Percentiles rank a stretch among this genome's conserved stretches.
These are phyloP conservation scores for Promerops cafer DNA, from an alignment of 2,113 vertebrate genomes.

Conservation along the genomic window DNA sequence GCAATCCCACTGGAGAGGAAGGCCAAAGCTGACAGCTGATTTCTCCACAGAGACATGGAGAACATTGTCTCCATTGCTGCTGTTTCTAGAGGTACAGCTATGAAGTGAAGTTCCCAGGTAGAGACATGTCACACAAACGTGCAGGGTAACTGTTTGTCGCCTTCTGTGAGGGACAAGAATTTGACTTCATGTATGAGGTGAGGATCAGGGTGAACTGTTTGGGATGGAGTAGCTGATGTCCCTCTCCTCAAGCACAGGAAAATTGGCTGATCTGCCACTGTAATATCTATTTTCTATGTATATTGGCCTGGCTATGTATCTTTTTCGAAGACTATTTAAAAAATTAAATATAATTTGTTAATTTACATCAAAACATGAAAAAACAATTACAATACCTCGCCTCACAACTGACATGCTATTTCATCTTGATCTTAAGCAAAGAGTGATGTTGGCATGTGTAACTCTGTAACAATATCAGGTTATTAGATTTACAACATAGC, in stretches of 20 bases:
- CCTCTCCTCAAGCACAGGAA: neutral
- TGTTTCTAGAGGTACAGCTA: neutral
- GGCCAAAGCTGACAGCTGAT: neutral
- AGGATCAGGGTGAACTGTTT: neutral
- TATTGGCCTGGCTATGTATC: neutral
- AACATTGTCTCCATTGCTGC: neutral
- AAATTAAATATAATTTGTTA: neutral
- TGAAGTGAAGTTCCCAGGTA: neutral
- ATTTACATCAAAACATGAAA: neutral
- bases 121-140: neutral
- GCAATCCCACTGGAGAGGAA: neutral
- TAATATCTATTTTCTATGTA: neutral
- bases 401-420: neutral
- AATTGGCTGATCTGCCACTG: neutral
- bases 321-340: neutral
- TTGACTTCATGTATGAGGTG: neutral
- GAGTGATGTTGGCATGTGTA: neutral
- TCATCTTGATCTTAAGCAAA: neutral
- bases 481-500: neutral
- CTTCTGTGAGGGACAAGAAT: neutral
- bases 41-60: neutral
- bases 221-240: neutral
- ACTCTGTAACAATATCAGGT: neutral
- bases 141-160: neutral
- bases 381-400: neutral